Evolutionary conservation across 2,113 vertebrate genomes (phyloP), one percentile per base, ranked within the genome.

Genomic region (Triplophysa dalaica): DNA sequence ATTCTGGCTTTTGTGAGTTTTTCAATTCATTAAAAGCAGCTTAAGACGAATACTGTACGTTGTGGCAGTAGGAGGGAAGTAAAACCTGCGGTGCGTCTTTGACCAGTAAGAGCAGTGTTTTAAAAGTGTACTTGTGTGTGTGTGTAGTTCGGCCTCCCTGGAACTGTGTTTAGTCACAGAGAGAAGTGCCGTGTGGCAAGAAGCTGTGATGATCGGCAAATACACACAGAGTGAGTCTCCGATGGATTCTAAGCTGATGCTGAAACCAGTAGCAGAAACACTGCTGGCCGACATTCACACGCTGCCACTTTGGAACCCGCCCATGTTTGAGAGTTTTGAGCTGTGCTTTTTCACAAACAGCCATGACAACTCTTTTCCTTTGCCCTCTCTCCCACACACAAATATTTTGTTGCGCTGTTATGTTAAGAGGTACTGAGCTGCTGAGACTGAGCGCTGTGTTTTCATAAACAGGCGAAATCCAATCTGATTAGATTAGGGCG

Each of bases 201-300:
- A 82, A 82, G 80, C 80, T 82, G 83, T 84, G 83, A 84, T 63
- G 83, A 84, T 76, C 70, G 70, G 80, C 80, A 79, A 81, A 84
- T 69, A 84, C 64, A 84, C 79, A 60, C 68, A 77, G 41, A 83
- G 70, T 84, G 83, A 84, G 38, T 84, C 80, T 79, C 76, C 78
- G 70, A 81, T 50, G 75, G 63, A 26, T 70, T 81, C 78, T 76
- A 82, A 80, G 66, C 69, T 85, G 78, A 82, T 69, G 26, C 66
- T 80, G 80, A 85, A 82, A 82, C 67, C 56, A 77, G 54, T 78
- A 80, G 73, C 72, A 80, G 22, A 77, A 64, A 82, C 74, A 68
- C 41, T 67, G 62, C 50, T 43, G 38, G 38, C 56, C 79, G 60
- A 85, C 73, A 78, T 74, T 62, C 50, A 43, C 17, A 75, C 33